Evolutionary conservation across 2,888 invertebrate species (phyloP).

Genomic region (Odontocolon sp.): DNA sequence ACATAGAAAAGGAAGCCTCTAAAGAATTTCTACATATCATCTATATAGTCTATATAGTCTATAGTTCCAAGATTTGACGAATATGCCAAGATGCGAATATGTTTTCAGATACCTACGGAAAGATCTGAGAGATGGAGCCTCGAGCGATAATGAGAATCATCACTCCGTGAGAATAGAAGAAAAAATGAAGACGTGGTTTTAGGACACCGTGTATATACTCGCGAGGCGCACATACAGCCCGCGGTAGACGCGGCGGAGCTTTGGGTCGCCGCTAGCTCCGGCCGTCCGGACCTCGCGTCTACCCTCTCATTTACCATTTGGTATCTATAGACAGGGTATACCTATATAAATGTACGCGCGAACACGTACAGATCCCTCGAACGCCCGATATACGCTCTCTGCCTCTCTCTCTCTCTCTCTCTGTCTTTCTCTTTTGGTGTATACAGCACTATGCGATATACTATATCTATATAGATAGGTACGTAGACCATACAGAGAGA

Average conservation of each 20-base stretch:
- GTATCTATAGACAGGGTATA: slow-evolving; percentile 79
- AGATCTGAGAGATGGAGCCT: background rate
- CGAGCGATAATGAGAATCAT: background rate
- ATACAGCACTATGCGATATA: no score
- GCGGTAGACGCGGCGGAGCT: slow-evolving; percentile 80
- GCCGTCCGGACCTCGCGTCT: slow-evolving; percentile 79
- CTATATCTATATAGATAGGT: slow-evolving; percentile 1
- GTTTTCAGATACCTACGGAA: no score
- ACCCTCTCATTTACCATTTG: slow-evolving; percentile 81
- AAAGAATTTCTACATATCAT: no score
- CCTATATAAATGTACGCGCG: slow-evolving; percentile 64
- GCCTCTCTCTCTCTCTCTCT: no score
- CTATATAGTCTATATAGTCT: no score
- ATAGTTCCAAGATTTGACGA: no score
- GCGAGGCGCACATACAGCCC: slow-evolving; percentile 74
- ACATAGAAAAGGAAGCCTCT: no score
- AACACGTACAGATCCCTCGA: slow-evolving; percentile 65
- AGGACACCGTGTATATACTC: slow-evolving; percentile 75
- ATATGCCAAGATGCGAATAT: no score
- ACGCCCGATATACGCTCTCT: slow-evolving; percentile 63
- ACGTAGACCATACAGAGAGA: no score
- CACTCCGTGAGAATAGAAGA: slow-evolving; percentile 8
- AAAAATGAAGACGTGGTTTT: slow-evolving; percentile 33
- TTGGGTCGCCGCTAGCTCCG: slow-evolving; percentile 81
- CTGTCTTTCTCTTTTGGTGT: no score